phyloP scores from a whole-genome alignment of 2,888 invertebrate genomes.

The Dryomyza anilis region DNA sequence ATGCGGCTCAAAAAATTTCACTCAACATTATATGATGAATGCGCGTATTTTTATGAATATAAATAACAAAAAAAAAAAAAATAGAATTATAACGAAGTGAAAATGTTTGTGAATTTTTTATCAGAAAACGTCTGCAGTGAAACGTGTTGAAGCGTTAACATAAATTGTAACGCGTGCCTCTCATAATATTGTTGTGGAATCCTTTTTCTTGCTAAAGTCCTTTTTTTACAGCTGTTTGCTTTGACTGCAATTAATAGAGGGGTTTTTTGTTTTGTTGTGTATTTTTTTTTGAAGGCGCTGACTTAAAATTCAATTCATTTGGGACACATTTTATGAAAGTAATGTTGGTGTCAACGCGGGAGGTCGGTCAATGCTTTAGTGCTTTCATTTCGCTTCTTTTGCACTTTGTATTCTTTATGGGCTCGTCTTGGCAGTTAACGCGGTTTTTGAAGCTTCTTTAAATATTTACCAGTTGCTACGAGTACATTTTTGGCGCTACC shows the following conservation, averaged over 20 bases:
- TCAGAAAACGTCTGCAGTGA: neutral
- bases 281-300: neutral
- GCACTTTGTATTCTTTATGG: neutral
- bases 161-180: slow-evolving; percentile 2
- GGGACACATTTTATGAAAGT: slow-evolving; percentile 37
- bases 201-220: neutral
- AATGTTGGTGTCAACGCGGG: too few species aligned
- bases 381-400: neutral
- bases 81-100: slow-evolving; percentile 10
- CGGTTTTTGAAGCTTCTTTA: slow-evolving; percentile 19
- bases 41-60: too few species aligned
- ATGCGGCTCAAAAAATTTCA: too few species aligned
- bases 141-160: slow-evolving; percentile 14
- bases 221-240: neutral
- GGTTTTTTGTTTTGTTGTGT: neutral
- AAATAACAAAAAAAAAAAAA: too few species aligned
- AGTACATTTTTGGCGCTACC: too few species aligned
- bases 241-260: neutral
- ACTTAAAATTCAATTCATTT: slow-evolving; percentile 34
- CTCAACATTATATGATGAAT: slow-evolving; percentile 39
- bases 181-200: neutral
- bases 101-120: slow-evolving; percentile 25
- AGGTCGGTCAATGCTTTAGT: neutral
- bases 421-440: neutral
- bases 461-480: slow-evolving; percentile 36